Evolutionary conservation across 30 jellyfish, hydroid and myxozoan genomes (phyloP).

Genomic region (Clytia hemisphaerica): DNA sequence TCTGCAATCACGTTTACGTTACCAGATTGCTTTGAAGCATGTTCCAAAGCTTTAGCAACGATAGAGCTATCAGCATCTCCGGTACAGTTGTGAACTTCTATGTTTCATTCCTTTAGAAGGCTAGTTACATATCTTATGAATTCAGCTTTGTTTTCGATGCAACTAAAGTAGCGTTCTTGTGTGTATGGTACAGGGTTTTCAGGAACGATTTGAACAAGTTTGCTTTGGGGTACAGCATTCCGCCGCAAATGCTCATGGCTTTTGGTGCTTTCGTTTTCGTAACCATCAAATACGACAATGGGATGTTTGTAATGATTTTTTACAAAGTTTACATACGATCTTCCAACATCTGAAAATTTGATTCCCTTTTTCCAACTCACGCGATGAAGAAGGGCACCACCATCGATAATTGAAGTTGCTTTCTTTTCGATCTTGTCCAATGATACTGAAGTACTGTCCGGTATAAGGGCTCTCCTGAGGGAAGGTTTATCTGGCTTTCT

Average conservation of each 20-base stretch:
- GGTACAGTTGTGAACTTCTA: slow-evolving; percentile 5
- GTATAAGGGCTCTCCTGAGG: slow-evolving; percentile 2
- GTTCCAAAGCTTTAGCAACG: slow-evolving; percentile 24
- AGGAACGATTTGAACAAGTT: neutral
- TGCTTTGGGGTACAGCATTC: neutral
- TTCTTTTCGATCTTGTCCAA: neutral
- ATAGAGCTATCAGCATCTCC: slow-evolving; percentile 52
- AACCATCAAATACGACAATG: slow-evolving; percentile 19
- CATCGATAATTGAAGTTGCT: too few relatives aligned
- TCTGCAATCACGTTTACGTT: slow-evolving; percentile 14
- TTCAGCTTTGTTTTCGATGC: neutral
- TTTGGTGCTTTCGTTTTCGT: slow-evolving; percentile 1
- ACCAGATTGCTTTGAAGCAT: neutral
- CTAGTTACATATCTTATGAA: neutral
- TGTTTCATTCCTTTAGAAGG: slow-evolving; percentile 27
- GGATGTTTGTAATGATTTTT: neutral
- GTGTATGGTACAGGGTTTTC: neutral
- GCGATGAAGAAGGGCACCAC: slow-evolving; percentile 23
- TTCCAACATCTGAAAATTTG: neutral
- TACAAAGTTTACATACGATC: neutral
- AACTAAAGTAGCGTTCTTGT: neutral
- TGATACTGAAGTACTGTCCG: neutral
- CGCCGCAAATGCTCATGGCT: neutral
- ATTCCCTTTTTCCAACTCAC: slow-evolving; percentile 9
- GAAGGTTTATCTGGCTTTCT: slow-evolving; percentile 48